Evolutionary conservation across 2,113 vertebrate species (phyloP).

Genomic region (Salvator merianae): DNA sequence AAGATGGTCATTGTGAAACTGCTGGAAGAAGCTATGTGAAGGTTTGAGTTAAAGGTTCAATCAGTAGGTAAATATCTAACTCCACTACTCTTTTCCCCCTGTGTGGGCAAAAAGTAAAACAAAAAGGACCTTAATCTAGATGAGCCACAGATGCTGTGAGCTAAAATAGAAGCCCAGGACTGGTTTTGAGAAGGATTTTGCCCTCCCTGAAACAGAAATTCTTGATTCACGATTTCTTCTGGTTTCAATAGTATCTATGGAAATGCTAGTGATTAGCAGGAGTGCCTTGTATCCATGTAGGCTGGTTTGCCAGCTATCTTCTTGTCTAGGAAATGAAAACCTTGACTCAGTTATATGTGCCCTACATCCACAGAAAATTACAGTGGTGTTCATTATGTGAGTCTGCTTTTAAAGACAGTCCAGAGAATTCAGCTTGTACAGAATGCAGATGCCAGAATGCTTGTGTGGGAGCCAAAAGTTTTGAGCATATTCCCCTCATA

Average conservation of each 20-base stretch:
- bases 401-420: too few relatives aligned
- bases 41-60: too few relatives aligned
- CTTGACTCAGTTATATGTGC: neutral
- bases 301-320: neutral
- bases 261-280: neutral
- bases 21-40: too few relatives aligned
- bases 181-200: neutral
- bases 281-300: neutral
- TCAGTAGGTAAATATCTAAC: too few relatives aligned
- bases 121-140: too few relatives aligned
- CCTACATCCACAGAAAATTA: neutral
- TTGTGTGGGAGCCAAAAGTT: neutral
- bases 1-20: too few relatives aligned
- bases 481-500: neutral
- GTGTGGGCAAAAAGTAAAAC: too few relatives aligned
- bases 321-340: neutral
- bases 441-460: neutral
- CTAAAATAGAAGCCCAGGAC: neutral
- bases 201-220: too few relatives aligned
- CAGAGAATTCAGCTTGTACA: neutral
- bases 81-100: too few relatives aligned
- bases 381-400: neutral
- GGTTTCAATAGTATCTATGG: too few relatives aligned
- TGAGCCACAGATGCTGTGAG: neutral
- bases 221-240: too few relatives aligned